Evolutionary conservation across 2,113 vertebrate genomes (phyloP), one percentile per base, ranked within the genome.

Genomic region (Callocephalon fimbriatum): DNA sequence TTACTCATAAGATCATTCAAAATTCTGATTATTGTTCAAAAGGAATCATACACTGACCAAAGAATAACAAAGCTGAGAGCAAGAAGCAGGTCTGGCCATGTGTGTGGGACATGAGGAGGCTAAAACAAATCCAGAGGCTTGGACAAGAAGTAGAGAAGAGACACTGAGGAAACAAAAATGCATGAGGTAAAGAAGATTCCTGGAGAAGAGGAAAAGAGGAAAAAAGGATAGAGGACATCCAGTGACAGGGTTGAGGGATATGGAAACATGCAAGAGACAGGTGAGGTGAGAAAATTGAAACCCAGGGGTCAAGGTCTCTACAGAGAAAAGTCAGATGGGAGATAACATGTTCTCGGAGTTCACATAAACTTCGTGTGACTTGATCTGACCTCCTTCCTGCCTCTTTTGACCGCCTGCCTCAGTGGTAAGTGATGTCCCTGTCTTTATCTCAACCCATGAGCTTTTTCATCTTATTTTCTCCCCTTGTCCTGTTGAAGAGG

Each of bases 11-110:
- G 81, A 48, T 38, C 2, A 1, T 29, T 87, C 51, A 81, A 81
- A 92, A 54, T 63, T 59, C n/a, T 86, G 71, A 29, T 62, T 62
- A 62, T 75, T 86, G 65, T 44, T 94, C 32, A 86, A 45, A 86
- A 80, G 18, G 48, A 74, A 23, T 74, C 1, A 1, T 72, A 26
- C n/a, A 29, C 17, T n/a, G 63, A n/a, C 20, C 73, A 65, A 77
- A 90, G 71, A 80, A 80, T 16, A 88, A 77, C 31, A 83, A 90
- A 65, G 15, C 40, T 20, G 74, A 45, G 38, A 58, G 8, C 12
- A 81, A 75, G n/a, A 58, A 73, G 42, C 17, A 88, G 50, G n/a
- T 70, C 61, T 88, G 82, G 22, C 47, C 7, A 2, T 54, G 38
- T 16, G 14, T 5, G 7, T 4, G 42, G 18, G 25, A 48, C 2